Percentiles rank a stretch among this genome's conserved stretches.
These are phyloP conservation scores for Synanthedon andrenaeformis DNA, from an alignment of 2,888 invertebrate species.

Conservation along the genomic window DNA sequence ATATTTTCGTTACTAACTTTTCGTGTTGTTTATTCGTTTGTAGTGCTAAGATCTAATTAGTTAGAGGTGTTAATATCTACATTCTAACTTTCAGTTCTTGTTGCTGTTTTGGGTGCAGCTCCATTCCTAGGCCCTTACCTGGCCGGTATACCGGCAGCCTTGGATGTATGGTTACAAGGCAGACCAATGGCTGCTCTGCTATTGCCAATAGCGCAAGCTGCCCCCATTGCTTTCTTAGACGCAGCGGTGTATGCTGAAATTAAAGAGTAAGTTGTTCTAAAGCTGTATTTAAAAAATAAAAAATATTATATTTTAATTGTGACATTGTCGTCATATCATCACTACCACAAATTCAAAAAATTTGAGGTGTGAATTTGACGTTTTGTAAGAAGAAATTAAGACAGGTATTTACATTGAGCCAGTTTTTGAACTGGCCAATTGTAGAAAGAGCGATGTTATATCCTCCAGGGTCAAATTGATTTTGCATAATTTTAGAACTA, in stretches of 20 bases:
- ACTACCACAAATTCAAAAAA: neutral
- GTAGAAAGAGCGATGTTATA: too few relatives aligned
- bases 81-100: constrained; percentile 72
- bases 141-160: constrained; percentile 92
- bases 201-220: constrained; percentile 85
- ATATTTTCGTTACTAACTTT: too few relatives aligned
- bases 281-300: neutral
- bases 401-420: too few relatives aligned
- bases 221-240: constrained; percentile 93
- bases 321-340: neutral
- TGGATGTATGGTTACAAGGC: constrained; percentile 96
- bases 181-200: constrained; percentile 83
- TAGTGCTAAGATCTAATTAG: too few relatives aligned
- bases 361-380: neutral
- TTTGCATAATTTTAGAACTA: too few relatives aligned
- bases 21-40: too few relatives aligned
- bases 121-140: constrained; percentile 97
- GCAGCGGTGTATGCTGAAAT: constrained; percentile 97
- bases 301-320: neutral
- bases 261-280: constrained; percentile 79
- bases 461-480: too few relatives aligned
- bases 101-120: constrained; percentile 93
- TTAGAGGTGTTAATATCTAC: too few relatives aligned
- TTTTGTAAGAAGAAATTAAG: too few relatives aligned
- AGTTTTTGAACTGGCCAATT: too few relatives aligned